Conservation (phyloP, 2,888 invertebrate genomes). For the Tromatobia lineatoria region DNA sequence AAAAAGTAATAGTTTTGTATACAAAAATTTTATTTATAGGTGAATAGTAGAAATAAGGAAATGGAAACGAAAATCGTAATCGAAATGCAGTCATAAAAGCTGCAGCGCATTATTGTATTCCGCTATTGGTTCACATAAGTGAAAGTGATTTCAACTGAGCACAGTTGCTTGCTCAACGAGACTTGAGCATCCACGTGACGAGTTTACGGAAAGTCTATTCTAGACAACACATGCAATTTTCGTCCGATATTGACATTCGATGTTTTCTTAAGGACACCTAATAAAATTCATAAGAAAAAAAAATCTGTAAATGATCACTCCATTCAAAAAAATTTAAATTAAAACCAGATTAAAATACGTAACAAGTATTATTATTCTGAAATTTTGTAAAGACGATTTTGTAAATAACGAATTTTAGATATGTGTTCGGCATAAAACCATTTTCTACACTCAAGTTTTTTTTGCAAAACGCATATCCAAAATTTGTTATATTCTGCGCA, state of each 20-base stretch:
- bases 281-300: no score
- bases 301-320: no score
- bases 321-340: no score
- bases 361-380: no score
- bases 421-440: no score
- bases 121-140: slow-evolving; percentile 18
- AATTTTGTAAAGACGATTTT: no score
- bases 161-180: slow-evolving; percentile 2
- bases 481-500: no score
- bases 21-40: not conserved
- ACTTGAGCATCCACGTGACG: not conserved
- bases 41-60: not conserved
- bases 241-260: not conserved
- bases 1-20: not conserved
- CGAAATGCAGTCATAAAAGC: not conserved
- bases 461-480: no score
- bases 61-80: not conserved
- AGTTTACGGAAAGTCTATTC: slow-evolving; percentile 4
- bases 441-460: no score
- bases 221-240: not conserved
- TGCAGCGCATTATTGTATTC: slow-evolving; percentile 5
- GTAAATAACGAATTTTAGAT: no score
- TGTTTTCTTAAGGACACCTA: no score
- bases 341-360: no score
- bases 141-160: slow-evolving; percentile 8